Conservation (phyloP, 2,113 vertebrate genomes). For the Oxyruncus cristatus region DNA sequence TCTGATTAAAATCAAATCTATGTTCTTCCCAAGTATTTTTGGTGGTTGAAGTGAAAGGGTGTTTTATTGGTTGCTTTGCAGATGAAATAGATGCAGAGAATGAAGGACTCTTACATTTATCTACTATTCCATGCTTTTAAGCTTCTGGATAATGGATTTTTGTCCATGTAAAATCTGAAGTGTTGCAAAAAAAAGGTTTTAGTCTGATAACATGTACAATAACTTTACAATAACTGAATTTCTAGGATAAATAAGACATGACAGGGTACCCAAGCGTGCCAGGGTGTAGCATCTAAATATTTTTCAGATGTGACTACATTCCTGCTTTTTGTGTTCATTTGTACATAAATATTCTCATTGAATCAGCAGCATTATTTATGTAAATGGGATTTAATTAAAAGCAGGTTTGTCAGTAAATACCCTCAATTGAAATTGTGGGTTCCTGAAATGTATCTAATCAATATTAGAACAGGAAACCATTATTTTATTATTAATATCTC, state of each 20-base stretch:
- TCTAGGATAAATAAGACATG: neutral
- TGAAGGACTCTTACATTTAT: neutral
- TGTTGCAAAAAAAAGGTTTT: neutral
- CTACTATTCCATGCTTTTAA: neutral
- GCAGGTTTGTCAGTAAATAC: neutral
- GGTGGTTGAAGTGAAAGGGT: neutral
- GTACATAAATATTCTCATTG: neutral
- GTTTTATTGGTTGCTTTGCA: neutral
- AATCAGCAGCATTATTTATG: constrained; percentile 9
- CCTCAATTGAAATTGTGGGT: neutral
- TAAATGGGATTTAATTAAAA: constrained; percentile 21
- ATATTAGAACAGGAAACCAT: neutral
- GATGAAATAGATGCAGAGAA: neutral
- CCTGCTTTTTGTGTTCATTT: neutral
- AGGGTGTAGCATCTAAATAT: neutral
- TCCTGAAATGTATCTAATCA: neutral
- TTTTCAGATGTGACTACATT: neutral
- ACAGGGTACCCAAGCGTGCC: neutral
- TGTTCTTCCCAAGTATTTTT: neutral
- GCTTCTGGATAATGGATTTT: neutral
- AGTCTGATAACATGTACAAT: neutral
- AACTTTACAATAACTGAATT: neutral
- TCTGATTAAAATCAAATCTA: neutral
- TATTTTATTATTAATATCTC: neutral
- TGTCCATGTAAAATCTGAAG: neutral